Evolutionary conservation across 2,888 invertebrate species (phyloP), one percentile per base, ranked within the genome.

Genomic region (Agrotis puta): DNA sequence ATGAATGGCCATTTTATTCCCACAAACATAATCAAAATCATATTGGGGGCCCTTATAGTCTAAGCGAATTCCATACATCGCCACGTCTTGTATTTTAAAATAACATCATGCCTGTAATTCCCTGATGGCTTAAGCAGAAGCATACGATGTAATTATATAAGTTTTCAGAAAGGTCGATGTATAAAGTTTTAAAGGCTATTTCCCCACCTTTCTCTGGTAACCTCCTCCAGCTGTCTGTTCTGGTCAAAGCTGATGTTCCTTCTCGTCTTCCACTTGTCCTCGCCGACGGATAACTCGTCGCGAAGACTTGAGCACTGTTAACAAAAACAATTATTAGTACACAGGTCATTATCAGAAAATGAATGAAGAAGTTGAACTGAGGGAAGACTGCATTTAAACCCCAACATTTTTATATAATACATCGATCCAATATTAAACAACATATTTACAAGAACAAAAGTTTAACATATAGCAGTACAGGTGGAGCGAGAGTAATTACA

Each of bases 151-250:
- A 9, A 11, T 39, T 33, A 18, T 39, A 3, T 47, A 51, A 33
- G 13, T 39, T 54, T 48, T 27, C 11, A 27, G 18, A 43, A 69
- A 7, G 2, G 7, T 43, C 4, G 0, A 48, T 43, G 3, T 22
- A 16, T 13, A 14, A 43, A 63, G 20, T 24, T 2, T 2, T 20
- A 33, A 5, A 4, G 14, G 48, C 3, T n/a, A 22, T 33, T 43
- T 39, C 5, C 82, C 72, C n/a, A 97, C 97, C 97, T 96, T 89
- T 97, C 97, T 89, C 96, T 96, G 59, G 97, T 94, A 79, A 97
- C 91, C 84, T 96, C 95, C 82, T 97, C 97, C 47, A 96, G 88
- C 64, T 97, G 95, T 67, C 97, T 80, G 90, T 96, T 94, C 95
- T 96, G 93, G 85, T 96, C 93, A 92, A 94, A 95, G 90, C 95